Base-by-base conservation (phyloP, 1,140 invertebrate species). In the Euschistus heros region DNA sequence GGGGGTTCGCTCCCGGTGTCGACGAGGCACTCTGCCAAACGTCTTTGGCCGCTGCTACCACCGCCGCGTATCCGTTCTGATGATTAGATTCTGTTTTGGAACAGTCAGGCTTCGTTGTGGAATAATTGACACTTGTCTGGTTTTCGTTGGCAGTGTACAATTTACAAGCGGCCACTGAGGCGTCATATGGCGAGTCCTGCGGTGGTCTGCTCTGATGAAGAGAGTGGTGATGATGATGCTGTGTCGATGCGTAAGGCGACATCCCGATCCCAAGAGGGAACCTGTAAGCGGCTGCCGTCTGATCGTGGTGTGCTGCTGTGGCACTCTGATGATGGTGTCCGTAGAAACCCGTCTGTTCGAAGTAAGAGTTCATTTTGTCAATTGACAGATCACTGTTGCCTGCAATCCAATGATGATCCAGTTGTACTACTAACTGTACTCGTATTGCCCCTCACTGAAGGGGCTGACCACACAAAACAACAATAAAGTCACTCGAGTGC, bases 331-430 rank as follows among this genome's bases (percentile, higher is more conserved):
- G 85, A 74, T 90, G 88, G 71, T 89, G 91, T 66, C 90, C 90
- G 79, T 94, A 94, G 81, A 94, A 94, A 76, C 91, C 90, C 77
- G 87, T 86, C 80, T 93, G 91, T 79, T 94, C 91, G 77, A 94
- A 95, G 78, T 94, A 94, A 73, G 91, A 92, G 85, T 94, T 94
- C 92, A 94, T 94, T 42, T 61, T 61, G 26, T 57, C 20, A 24
- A 57, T 57, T 57, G 20, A 57, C 54, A 50, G 47, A 50, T 22
- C 20, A 50, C 47, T 50, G 33, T 37, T 37, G 5, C 13, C 33
- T 6, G 33, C 33, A 37, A 37, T 37, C 33, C 33, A 37, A 37
- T 37, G 33, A 37, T 37, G 33, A 37, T 37, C 33, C 33, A 37
- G 33, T 37, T 37, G 33, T 37, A 37, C 33, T 37, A 37, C 13